phyloP scores from a whole-genome alignment of 1,140 invertebrate species.

The Scaptodrosophila lebanonensis region DNA sequence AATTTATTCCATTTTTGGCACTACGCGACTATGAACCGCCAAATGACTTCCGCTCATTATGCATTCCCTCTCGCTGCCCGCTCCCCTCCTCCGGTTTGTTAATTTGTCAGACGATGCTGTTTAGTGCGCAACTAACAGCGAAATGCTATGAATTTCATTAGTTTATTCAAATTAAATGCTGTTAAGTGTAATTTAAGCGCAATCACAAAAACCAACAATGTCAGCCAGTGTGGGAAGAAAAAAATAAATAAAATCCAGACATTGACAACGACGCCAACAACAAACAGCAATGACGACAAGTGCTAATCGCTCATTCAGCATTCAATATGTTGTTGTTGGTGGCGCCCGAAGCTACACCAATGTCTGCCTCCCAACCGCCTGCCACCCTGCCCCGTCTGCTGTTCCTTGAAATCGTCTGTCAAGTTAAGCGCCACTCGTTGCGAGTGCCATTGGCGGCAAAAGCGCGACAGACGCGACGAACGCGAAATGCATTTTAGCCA shows the following conservation, averaged over 20 bases:
- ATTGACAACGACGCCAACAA: background rate
- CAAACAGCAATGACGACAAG: conserved; percentile 33
- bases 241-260: conserved; percentile 23
- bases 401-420: too few relatives aligned
- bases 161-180: conserved; percentile 53
- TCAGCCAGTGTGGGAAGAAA: conserved; percentile 18
- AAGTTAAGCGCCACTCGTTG: conserved; percentile 2
- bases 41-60: too few relatives aligned
- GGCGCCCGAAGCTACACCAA: conserved; percentile 1
- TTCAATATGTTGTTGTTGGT: conserved; percentile 62
- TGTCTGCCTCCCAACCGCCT: background rate
- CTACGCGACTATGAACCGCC: too few relatives aligned
- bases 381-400: background rate
- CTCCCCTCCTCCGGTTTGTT: too few relatives aligned
- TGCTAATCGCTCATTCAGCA: conserved; percentile 63
- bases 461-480: conserved; percentile 17
- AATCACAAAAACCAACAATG: conserved; percentile 37
- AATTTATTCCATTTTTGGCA: too few relatives aligned
- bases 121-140: too few relatives aligned
- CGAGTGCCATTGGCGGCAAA: conserved; percentile 22
- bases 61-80: too few relatives aligned
- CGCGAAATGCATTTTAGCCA: conserved; percentile 45
- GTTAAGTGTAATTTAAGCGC: conserved; percentile 44
- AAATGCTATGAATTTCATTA: conserved; percentile 7
- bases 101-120: too few relatives aligned